Conservation (phyloP, 2,797 vertebrate genomes). For the Poecilia wingei region DNA sequence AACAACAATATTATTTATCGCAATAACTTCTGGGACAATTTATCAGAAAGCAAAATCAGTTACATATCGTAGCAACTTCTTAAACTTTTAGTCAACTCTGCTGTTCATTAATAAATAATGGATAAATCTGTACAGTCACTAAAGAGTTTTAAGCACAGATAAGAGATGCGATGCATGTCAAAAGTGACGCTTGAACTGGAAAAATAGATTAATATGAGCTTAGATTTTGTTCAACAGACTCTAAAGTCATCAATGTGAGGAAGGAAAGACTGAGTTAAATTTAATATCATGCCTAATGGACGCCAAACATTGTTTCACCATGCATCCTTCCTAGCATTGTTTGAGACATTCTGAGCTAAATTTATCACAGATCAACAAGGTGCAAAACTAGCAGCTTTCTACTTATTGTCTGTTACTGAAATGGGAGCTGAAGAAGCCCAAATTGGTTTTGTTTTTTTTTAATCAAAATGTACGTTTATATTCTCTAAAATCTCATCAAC, state of each 20-base stretch:
- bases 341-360: background rate
- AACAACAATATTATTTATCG: no score
- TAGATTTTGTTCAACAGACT: background rate
- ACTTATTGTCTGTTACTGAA: no score
- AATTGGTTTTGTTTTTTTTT: no score
- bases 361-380: background rate
- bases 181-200: background rate
- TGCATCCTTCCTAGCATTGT: constrained; percentile 50
- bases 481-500: background rate
- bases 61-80: background rate
- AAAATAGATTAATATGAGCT: background rate
- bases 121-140: background rate
- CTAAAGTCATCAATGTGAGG: background rate
- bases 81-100: background rate
- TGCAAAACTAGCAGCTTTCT: background rate
- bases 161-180: background rate
- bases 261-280: background rate
- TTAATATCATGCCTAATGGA: background rate
- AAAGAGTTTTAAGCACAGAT: background rate
- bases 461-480: background rate
- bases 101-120: background rate
- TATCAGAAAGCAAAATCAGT: no score
- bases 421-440: no score
- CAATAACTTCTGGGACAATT: no score
- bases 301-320: background rate